phyloP scores from a whole-genome alignment of 2,888 invertebrate species.

The Oscheius sp. region DNA sequence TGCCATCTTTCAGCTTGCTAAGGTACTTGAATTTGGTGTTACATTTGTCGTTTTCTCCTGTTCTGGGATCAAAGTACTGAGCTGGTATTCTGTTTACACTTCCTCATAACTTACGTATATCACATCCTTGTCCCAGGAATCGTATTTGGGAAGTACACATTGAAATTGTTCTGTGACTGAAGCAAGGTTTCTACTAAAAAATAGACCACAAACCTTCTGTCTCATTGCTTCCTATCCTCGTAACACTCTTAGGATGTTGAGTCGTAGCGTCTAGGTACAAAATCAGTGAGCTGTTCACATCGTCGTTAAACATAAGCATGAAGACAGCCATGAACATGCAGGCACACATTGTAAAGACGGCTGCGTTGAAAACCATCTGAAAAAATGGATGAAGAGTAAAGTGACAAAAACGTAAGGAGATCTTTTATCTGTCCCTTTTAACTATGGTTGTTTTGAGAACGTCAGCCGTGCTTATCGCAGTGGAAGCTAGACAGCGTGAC shows the following conservation, averaged over 20 bases:
- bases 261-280: neutral
- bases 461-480: neutral
- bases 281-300: neutral
- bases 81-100: neutral
- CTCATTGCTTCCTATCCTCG: neutral
- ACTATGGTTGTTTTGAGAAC: neutral
- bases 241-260: neutral
- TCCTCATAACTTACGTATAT: constrained; percentile 35
- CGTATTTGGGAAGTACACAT: constrained; percentile 49
- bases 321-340: constrained; percentile 25
- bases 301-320: constrained; percentile 23
- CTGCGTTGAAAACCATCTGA: constrained; percentile 19
- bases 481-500: neutral
- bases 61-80: constrained; percentile 17
- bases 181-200: neutral
- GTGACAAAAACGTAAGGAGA: neutral
- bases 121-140: constrained; percentile 49
- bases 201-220: neutral
- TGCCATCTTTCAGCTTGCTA: constrained; percentile 23
- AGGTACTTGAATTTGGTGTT: constrained; percentile 16
- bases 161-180: neutral
- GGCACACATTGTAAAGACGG: constrained; percentile 4
- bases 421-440: neutral
- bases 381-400: too few species aligned
- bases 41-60: neutral